Conservation (phyloP, 2,113 vertebrate genomes). For the Leiothrix lutea region DNA sequence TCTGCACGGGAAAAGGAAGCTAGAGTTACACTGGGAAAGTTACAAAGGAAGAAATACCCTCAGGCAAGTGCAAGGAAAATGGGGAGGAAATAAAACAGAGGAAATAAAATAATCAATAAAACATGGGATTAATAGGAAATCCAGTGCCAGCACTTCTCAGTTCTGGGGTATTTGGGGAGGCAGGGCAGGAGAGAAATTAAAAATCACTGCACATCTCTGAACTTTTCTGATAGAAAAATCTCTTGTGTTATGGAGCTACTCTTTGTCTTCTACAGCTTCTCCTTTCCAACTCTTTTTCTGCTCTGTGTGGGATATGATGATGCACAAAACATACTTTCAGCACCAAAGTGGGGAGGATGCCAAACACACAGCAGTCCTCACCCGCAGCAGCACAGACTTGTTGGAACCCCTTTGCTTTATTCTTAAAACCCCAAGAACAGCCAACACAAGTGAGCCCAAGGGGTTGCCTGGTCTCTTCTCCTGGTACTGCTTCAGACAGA, state of each 20-base stretch:
- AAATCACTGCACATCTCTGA: not conserved
- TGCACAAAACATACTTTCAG: not conserved
- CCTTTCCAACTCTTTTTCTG: not conserved
- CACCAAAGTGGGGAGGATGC: not conserved
- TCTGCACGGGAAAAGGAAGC: not conserved
- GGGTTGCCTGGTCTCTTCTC: not conserved
- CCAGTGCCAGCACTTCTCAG: not conserved
- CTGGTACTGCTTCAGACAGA: not conserved
- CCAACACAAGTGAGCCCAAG: not conserved
- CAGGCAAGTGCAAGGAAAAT: not conserved
- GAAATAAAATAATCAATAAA: too few species aligned
- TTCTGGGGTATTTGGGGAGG: not conserved
- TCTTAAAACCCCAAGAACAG: not conserved
- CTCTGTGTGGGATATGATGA: accelerated
- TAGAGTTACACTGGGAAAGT: not conserved
- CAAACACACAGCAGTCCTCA: not conserved
- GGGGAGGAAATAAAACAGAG: not conserved
- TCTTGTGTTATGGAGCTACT: not conserved
- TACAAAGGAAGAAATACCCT: not conserved
- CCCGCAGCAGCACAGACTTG: not conserved
- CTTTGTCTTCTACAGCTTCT: not conserved
- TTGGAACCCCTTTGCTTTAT: not conserved
- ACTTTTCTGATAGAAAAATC: not conserved
- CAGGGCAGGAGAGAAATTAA: not conserved
- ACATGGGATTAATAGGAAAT: not conserved